Evolutionary conservation across 2,113 vertebrate genomes (phyloP), one percentile per base, ranked within the genome.

Genomic region (Misgurnus anguillicaudatus): DNA sequence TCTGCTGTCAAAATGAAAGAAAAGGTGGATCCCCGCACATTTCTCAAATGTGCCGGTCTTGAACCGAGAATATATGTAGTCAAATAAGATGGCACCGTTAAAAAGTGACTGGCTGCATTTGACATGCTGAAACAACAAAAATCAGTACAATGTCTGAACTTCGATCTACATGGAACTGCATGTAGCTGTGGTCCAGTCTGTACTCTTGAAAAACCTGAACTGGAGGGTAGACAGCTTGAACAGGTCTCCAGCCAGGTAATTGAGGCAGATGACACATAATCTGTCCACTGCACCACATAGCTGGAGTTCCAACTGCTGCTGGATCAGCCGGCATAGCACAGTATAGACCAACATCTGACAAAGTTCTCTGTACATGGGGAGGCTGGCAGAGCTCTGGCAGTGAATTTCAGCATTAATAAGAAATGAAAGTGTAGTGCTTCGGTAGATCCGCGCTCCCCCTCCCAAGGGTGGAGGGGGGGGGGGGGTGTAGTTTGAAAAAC

Each of bases 341-440:
- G 74, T 24, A 55, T n/a, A 74, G 47, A 64, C 57, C 69, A 78
- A 80, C 79, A 78, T 78, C 68, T 71, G 74, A 77, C 68, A 84
- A 81, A 75, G 69, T 84, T 81, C 55, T 73, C 31, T 72, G 61
- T 58, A 70, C 61, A 80, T 39, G 36, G 17, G 74, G 58, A 74
- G 58, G 69, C 61, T 82, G 73, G 75, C 45, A 41, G 75, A 90
- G 84, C 81, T 79, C 84, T 80, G 82, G 87, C 89, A 84, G 89
- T 80, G 82, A 82, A 85, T 86, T 85, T 87, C 85, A 78, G 85
- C 87, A 90, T 91, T 85, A 91, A 92, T 92, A 91, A 91, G 88
- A 92, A 89, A 91, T 91, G 83, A 90, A 91, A 89, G 88, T 86
- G 84, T 84, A 80, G 89, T 86, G 85, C 85, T 89, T 89, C 85